Conservation (phyloP, 2,888 invertebrate genomes). For the Uropetala carovei region DNA sequence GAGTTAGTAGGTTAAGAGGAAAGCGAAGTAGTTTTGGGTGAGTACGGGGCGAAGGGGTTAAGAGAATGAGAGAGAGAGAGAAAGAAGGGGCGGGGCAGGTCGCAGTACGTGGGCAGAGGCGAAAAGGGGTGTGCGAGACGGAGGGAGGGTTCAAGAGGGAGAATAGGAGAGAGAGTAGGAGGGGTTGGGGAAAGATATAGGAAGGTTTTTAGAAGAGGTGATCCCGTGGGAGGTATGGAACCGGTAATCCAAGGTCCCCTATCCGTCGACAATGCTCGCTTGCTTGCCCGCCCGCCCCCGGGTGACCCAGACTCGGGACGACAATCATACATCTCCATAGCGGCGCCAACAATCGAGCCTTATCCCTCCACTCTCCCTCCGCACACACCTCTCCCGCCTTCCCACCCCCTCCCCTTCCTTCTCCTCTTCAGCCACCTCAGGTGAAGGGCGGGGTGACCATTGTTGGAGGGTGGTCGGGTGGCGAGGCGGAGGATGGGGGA, state of each 20-base stretch:
- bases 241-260: conserved; percentile 14
- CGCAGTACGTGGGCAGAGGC: no score
- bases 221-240: conserved; percentile 32
- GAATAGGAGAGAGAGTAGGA: neutral
- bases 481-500: no score
- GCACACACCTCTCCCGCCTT: no score
- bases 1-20: no score
- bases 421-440: no score
- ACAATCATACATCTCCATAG: conserved; percentile 35
- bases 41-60: no score
- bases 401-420: no score
- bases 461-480: neutral
- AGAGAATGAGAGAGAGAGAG: no score
- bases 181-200: neutral
- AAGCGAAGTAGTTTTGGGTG: no score
- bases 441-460: conserved; percentile 21
- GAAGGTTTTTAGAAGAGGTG: conserved; percentile 18
- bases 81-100: no score
- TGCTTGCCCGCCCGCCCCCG: neutral
- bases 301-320: conserved; percentile 5
- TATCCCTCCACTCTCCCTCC: neutral
- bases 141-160: neutral
- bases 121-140: neutral
- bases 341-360: conserved; percentile 29
- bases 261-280: conserved; percentile 12